Conservation (phyloP, 2,888 invertebrate genomes). For the Diaperis boleti region DNA sequence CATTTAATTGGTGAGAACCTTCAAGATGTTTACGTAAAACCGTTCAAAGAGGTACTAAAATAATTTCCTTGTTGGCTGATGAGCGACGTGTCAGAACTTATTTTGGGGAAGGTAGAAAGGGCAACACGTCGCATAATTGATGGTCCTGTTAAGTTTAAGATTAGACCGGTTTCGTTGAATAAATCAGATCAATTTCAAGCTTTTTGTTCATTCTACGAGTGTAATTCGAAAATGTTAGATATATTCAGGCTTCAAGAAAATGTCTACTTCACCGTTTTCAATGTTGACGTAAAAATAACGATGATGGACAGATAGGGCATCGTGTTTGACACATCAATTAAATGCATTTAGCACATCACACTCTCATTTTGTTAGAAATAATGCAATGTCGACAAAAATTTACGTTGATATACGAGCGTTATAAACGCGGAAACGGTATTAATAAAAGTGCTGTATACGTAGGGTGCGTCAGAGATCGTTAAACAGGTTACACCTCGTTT, state of each 20-base stretch:
- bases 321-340: neutral
- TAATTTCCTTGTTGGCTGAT: conserved; percentile 40
- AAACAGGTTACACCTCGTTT: conserved; percentile 47
- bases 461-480: conserved; percentile 47
- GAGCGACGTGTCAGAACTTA: conserved; percentile 40
- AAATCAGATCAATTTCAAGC: conserved; percentile 28
- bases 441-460: conserved; percentile 42
- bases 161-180: conserved; percentile 33
- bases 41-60: conserved; percentile 38
- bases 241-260: neutral
- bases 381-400: conserved; percentile 12
- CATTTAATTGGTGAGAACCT: conserved; percentile 41
- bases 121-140: conserved; percentile 40
- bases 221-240: neutral
- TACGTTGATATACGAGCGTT: conserved; percentile 44
- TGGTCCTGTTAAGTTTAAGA: conserved; percentile 41
- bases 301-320: neutral
- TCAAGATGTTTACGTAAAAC: conserved; percentile 41
- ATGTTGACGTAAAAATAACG: no score
- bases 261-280: no score
- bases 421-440: conserved; percentile 43
- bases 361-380: neutral
- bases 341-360: neutral
- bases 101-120: conserved; percentile 35
- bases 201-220: no score